A percentile compares a stretch with the other conserved stretches of the same genome.
Evolutionary conservation across 2,888 invertebrate species (phyloP).

Genomic region (Volucella zonaria): DNA sequence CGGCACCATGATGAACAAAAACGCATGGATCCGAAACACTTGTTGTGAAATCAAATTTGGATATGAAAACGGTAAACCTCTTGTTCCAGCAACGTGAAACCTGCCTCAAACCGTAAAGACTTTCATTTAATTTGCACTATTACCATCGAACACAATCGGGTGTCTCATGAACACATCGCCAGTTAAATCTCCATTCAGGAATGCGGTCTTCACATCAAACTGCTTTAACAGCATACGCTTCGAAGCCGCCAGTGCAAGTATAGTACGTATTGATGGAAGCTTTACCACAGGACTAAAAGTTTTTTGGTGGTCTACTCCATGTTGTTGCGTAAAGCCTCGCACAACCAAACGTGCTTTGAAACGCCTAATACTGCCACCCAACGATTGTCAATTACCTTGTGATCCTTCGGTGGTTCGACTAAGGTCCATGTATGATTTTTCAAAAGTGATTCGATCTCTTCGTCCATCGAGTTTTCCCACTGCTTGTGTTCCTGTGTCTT

Average conservation of each 20-base stretch:
- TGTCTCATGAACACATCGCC: conserved; percentile 70
- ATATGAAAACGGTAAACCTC: conserved; percentile 73
- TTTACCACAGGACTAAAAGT: conserved; percentile 76
- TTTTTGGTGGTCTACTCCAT: conserved; percentile 74
- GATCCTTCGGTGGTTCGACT: conserved; percentile 58
- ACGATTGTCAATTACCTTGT: too few relatives aligned
- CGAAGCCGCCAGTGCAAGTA: too few relatives aligned
- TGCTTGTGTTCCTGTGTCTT: conserved; percentile 58
- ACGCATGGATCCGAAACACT: conserved; percentile 76
- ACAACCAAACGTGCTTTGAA: conserved; percentile 17
- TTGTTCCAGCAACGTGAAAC: conserved; percentile 71
- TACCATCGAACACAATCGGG: conserved; percentile 60
- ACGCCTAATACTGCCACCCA: too few relatives aligned
- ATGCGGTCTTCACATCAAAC: too few relatives aligned
- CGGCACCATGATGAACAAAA: conserved; percentile 57
- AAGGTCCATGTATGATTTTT: too few relatives aligned
- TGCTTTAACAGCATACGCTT: too few relatives aligned
- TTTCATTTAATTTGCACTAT: conserved; percentile 72
- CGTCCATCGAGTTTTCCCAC: conserved; percentile 74
- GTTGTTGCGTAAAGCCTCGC: conserved; percentile 71
- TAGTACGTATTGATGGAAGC: too few relatives aligned
- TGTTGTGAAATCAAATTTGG: conserved; percentile 72
- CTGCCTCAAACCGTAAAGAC: conserved; percentile 37
- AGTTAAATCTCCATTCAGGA: conserved; percentile 9
- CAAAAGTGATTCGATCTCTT: too few relatives aligned